Conservation (phyloP, 2,113 vertebrate genomes). For the Bubo bubo region DNA sequence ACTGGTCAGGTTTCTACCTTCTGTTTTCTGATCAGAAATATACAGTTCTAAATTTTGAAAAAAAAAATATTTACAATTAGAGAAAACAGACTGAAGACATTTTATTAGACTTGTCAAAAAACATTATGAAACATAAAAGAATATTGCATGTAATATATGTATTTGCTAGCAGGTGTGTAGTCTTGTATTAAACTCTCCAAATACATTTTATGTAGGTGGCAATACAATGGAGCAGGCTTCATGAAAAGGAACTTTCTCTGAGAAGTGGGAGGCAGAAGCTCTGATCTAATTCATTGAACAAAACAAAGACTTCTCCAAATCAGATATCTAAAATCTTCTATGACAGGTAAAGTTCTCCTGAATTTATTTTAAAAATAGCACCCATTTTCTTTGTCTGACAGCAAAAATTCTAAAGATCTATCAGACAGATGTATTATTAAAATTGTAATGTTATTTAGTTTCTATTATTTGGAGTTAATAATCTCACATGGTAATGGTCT, state of each 20-base stretch:
- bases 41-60: background rate
- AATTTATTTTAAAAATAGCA: background rate
- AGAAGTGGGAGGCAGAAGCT: background rate
- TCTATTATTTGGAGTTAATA: background rate
- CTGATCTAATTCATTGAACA: background rate
- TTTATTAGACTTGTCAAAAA: background rate
- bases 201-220: background rate
- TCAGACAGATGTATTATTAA: background rate
- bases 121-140: background rate
- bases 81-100: background rate
- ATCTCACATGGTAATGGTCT: fast-evolving
- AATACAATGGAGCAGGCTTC: background rate
- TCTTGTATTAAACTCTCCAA: background rate
- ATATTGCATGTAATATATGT: background rate
- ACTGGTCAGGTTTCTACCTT: background rate
- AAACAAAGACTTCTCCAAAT: background rate
- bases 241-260: background rate
- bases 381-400: background rate
- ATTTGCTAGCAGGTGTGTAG: background rate
- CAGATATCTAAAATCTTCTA: background rate
- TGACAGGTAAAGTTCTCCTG: background rate
- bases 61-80: background rate
- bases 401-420: background rate
- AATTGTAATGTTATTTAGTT: background rate
- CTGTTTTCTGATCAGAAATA: background rate